phyloP scores from a whole-genome alignment of 2,888 invertebrate genomes.

The Nephrocerus scutellatus region DNA sequence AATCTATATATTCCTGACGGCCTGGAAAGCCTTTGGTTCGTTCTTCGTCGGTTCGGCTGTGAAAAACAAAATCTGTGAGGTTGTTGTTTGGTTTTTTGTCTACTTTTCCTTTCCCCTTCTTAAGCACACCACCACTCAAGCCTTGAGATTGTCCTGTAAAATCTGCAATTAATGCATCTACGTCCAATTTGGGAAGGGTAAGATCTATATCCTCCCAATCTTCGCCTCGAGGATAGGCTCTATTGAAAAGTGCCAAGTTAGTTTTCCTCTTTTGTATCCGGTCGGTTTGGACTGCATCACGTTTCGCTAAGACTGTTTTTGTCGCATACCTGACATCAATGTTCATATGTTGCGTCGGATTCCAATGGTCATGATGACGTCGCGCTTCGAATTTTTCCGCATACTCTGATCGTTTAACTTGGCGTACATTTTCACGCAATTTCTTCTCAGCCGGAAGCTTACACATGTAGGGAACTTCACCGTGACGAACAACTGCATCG shows the following conservation, averaged over 20 bases:
- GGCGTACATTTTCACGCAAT: constrained; percentile 31
- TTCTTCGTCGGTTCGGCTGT: constrained; percentile 31
- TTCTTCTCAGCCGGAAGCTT: constrained; percentile 29
- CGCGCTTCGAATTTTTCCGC: constrained; percentile 35
- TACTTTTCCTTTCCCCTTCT: constrained; percentile 8
- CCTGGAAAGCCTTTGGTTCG: constrained; percentile 35
- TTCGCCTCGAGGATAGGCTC: constrained; percentile 33
- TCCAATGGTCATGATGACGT: constrained; percentile 44
- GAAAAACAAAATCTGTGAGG: constrained; percentile 30
- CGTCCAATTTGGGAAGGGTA: constrained; percentile 28
- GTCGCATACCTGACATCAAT: constrained; percentile 39
- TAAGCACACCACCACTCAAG: no score
- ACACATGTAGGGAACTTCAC: constrained; percentile 29
- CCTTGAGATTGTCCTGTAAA: constrained; percentile 15
- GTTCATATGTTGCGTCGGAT: constrained; percentile 34
- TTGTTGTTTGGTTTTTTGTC: constrained; percentile 11
- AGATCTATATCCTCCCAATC: constrained; percentile 30
- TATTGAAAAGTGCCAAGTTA: constrained; percentile 28
- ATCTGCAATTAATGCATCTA: constrained; percentile 28
- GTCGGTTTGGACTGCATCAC: neutral
- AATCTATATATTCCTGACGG: constrained; percentile 32
- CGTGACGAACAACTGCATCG: constrained; percentile 25
- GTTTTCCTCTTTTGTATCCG: neutral
- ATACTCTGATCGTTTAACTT: constrained; percentile 31
- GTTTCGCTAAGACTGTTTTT: constrained; percentile 25